Evolutionary conservation across 2,888 invertebrate genomes (phyloP), one percentile per base, ranked within the genome.

Genomic region (Dioctria rufipes): DNA sequence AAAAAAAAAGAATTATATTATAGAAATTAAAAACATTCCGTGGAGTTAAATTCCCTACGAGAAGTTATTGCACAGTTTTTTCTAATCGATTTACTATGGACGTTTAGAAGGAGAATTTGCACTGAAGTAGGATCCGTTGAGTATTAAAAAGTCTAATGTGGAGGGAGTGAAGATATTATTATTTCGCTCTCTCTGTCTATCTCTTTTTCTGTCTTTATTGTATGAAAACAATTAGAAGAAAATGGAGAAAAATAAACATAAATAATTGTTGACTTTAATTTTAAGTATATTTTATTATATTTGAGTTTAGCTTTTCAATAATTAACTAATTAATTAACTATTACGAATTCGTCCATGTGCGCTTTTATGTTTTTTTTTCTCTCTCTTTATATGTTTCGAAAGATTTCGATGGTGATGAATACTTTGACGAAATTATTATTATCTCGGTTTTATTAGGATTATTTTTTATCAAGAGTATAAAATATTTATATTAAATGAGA

Each of bases 401-500:
- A 73, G 40, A 40, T 42, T 49, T 73, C 42, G 42, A 73, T 60
- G 73, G 73, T 58, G 25, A 25, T 25, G 58, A 73, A 58, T 58
- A 58, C 58, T 73, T 73, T 58, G 4, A 58, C 42, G 51, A 40
- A 73, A 40, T 71, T 73, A 73, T 73, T 51, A 37, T 25, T 25
- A 25, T 25, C 25, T 25, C 25, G 25, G 54, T 73, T 63, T 9
- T 49, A 49, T 77, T 77, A 39, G 51, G 63, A 43, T 63, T 77
- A 63, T 63, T 77, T 75, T 25, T 77, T 77, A 77, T 77, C 63
- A 77, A 77, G 40, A 63, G 63, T 42, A 25, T 25, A 63, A 77
- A 63, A 58, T 77, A 63, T 77, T 77, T 77, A 77, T 77, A 77
- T 77, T 75, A 43, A 77, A 49, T 77, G 13, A 25, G 25, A 77